These are phyloP conservation scores for Chaetodon trifasciatus DNA, from an alignment of 2,797 vertebrate genomes.

Conservation along the genomic window DNA sequence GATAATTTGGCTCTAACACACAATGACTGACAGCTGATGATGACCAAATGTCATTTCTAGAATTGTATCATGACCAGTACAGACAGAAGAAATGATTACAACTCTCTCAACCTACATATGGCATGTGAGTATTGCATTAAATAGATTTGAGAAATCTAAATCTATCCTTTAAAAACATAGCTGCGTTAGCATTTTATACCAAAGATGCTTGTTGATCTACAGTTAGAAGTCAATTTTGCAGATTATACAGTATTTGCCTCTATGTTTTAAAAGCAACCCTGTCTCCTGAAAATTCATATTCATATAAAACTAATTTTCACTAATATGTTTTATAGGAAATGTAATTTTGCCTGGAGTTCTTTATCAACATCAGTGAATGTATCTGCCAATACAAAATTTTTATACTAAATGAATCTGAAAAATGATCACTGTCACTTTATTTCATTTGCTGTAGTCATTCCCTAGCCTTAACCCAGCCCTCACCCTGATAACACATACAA, in stretches of 20 bases:
- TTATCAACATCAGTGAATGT: not conserved
- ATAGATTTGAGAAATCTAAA: conserved; percentile 18
- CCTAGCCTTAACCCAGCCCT: not conserved
- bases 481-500: not conserved
- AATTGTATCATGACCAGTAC: not conserved
- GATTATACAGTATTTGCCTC: conserved; percentile 18
- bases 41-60: no score
- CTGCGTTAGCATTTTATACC: conserved; percentile 14
- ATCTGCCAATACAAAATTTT: not conserved
- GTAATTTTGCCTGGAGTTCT: not conserved
- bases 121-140: conserved; percentile 9
- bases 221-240: not conserved
- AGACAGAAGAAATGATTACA: not conserved
- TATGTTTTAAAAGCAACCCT: conserved; percentile 36
- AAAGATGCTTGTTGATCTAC: not conserved
- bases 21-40: not conserved
- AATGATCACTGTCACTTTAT: not conserved
- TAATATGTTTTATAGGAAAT: conserved; percentile 9
- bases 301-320: not conserved
- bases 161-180: conserved; percentile 23
- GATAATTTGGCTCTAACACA: not conserved
- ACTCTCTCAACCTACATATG: not conserved
- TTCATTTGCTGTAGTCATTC: not conserved
- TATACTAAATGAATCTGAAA: not conserved
- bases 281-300: conserved; percentile 25